These are phyloP conservation scores for Peromyscus attwateri DNA, from an alignment of 2,797 vertebrate genomes.

Conservation along the genomic window DNA sequence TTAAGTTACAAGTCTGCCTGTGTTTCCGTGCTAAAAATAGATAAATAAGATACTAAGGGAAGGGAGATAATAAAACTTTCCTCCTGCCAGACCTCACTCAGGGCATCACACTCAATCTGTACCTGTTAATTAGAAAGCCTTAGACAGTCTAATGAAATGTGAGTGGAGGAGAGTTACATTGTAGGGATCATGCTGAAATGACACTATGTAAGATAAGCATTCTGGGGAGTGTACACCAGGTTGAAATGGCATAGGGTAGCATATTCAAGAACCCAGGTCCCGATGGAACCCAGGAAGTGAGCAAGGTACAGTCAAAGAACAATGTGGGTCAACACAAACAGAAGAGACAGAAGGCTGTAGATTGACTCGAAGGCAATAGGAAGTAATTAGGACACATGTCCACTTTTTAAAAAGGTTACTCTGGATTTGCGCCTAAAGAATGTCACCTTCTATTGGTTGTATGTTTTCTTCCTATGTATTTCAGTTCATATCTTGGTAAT, in stretches of 20 bases:
- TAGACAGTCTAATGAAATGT: neutral
- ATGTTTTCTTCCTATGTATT: conserved; percentile 18
- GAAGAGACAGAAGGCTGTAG: neutral
- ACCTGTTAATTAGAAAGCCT: neutral
- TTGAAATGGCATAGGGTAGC: neutral
- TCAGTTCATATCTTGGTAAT: neutral
- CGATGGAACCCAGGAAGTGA: neutral
- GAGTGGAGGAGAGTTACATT: neutral
- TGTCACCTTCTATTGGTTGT: neutral
- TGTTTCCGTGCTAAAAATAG: conserved; percentile 3
- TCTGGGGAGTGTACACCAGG: neutral
- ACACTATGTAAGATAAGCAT: neutral
- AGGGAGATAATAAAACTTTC: neutral
- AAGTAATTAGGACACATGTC: conserved; percentile 1
- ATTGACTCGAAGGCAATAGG: neutral
- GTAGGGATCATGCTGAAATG: neutral
- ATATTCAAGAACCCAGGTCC: neutral
- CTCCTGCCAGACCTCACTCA: neutral
- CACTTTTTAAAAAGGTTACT: conserved; percentile 49
- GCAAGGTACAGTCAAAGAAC: neutral
- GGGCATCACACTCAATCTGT: neutral
- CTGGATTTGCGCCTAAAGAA: neutral
- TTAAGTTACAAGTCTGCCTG: neutral
- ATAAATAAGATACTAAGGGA: conserved; percentile 21
- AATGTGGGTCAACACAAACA: neutral